phyloP scores from a whole-genome alignment of 2,797 vertebrate genomes.

The Pantherophis vulpinus region DNA sequence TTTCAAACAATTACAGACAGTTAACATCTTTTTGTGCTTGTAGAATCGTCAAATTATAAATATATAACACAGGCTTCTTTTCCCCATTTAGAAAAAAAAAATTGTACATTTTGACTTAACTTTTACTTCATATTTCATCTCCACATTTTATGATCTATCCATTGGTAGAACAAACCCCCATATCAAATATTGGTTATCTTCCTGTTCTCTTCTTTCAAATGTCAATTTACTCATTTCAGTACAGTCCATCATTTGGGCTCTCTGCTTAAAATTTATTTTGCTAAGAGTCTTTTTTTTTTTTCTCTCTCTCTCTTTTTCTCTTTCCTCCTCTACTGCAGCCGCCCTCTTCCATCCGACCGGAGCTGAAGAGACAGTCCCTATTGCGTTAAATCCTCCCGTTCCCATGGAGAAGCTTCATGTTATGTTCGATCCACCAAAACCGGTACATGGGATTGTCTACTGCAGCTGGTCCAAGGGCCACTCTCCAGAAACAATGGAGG shows the following conservation, averaged over 20 bases:
- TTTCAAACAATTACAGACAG: no score
- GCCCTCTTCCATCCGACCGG: neutral
- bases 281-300: neutral
- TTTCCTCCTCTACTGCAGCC: neutral
- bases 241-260: neutral
- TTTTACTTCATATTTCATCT: no score
- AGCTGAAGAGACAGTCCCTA: neutral
- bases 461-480: neutral
- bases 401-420: neutral
- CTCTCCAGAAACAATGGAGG: neutral
- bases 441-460: neutral
- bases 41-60: no score
- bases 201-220: no score
- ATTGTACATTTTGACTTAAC: no score
- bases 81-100: no score
- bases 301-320: neutral
- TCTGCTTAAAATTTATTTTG: neutral
- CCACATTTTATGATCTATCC: no score
- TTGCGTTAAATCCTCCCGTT: rapidly evolving
- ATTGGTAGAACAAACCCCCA: no score
- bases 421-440: neutral
- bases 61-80: no score
- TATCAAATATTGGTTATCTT: no score
- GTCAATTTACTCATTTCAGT: no score
- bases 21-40: no score